Base-by-base conservation (phyloP, 2,797 vertebrate genomes). In the Pipistrellus pipistrellus region DNA sequence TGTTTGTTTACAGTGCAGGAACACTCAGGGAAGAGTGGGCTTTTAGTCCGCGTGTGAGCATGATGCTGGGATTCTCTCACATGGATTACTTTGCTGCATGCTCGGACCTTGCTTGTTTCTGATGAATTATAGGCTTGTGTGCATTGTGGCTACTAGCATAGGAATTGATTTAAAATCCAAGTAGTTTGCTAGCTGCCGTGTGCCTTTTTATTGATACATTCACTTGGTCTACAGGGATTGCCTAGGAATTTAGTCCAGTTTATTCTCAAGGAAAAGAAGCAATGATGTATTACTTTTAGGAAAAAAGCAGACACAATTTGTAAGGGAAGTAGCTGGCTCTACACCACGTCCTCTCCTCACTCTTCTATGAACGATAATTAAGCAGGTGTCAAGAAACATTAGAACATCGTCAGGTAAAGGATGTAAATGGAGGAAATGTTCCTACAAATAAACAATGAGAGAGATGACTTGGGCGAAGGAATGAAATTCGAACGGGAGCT, bases 381-480 rank as follows among this genome's bases (percentile, higher is more conserved):
- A 93, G 62, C 76, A 88, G 83, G 96, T 96, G 93, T 95, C 89
- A 96, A 95, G 93, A 96, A 97, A 97, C 73, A 84, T 92, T 11
- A 92, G 51, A 86, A 73, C 68, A 73, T 80, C 82, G 0, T 8
- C 80, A 85, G 41, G 83, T 55, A 82, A 82, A 41, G 35, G 3
- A 77, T 69, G 23, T 48, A 38, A 68, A 66, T 2, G 1, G 13
- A 93, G 59, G 86, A 80, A 92, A 80, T 82, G 14, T 35, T 25
- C 77, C 66, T 15, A 69, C 15, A 68, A 53, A 27, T 44, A 8
- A 83, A 87, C 94, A 94, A 80, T 57, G 78, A 80, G 0, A 6
- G 27, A 41, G 62, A 53, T 41, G 93, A 25, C 85, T 93, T 84
- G 51, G 91, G 64, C 48, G 91, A 96, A 94, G 0, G 4, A 53